Percentiles rank a stretch among this genome's conserved stretches.
Evolutionary conservation across 2,113 vertebrate species (phyloP).

Genomic region (Oreochromis niloticus): DNA sequence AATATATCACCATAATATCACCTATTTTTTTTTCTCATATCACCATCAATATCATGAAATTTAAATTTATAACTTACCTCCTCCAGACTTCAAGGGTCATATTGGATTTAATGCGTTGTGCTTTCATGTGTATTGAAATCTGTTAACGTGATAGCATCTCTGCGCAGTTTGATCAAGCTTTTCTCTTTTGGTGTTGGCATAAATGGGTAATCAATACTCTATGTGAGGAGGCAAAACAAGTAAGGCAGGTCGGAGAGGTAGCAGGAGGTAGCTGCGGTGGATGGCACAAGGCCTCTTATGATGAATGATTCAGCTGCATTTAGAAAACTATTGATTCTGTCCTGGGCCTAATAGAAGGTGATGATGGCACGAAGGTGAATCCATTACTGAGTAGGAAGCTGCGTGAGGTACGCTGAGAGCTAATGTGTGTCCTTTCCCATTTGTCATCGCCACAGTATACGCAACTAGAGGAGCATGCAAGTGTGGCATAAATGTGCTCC

Average conservation of each 20-base stretch:
- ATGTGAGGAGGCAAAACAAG: slow-evolving; percentile 15
- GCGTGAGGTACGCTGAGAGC: slow-evolving; percentile 51
- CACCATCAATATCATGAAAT: background rate
- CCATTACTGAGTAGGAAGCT: slow-evolving; percentile 66
- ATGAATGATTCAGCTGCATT: slow-evolving; percentile 69
- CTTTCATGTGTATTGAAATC: slow-evolving; percentile 25
- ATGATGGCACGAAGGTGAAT: slow-evolving; percentile 73
- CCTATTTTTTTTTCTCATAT: background rate
- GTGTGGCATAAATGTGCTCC: background rate
- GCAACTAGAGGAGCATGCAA: slow-evolving; percentile 27
- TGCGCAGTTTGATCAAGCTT: slow-evolving; percentile 25
- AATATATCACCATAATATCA: slow-evolving; percentile 20
- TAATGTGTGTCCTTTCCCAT: slow-evolving; percentile 72
- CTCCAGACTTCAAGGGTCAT: slow-evolving; percentile 9
- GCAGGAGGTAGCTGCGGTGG: slow-evolving; percentile 26
- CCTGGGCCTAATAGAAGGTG: slow-evolving; percentile 66
- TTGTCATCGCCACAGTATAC: slow-evolving; percentile 55
- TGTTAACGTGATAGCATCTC: slow-evolving; percentile 7
- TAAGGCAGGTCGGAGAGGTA: slow-evolving; percentile 17
- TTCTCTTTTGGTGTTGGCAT: slow-evolving; percentile 2
- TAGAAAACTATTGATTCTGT: slow-evolving; percentile 75
- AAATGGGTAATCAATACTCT: slow-evolving; percentile 43
- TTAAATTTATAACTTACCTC: background rate
- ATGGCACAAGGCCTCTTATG: slow-evolving; percentile 40
- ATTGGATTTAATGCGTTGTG: slow-evolving; percentile 19